phyloP scores from a whole-genome alignment of 2,888 invertebrate species.

The Heliconius aoede region DNA sequence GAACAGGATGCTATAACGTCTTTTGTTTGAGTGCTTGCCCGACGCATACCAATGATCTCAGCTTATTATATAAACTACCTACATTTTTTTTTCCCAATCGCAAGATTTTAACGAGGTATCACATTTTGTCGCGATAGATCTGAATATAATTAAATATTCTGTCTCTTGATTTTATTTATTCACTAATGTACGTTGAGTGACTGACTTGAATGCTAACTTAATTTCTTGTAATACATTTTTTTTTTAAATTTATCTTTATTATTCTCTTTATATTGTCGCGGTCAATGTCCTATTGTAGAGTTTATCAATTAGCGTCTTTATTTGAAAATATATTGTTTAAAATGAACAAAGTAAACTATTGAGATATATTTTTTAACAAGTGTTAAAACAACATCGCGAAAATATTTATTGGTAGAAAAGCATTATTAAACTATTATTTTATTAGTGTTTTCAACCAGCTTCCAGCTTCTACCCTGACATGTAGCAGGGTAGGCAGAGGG shows the following conservation, averaged over 20 bases:
- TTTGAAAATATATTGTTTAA: not conserved
- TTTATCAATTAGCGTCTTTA: not conserved
- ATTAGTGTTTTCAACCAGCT: no score
- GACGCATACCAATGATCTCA: slow-evolving; percentile 78
- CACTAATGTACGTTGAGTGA: slow-evolving; percentile 43
- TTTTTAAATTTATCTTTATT: slow-evolving; percentile 4
- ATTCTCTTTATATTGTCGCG: not conserved
- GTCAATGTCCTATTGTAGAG: not conserved
- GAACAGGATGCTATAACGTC: slow-evolving; percentile 82
- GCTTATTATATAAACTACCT: slow-evolving; percentile 54
- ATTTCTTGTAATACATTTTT: slow-evolving; percentile 35
- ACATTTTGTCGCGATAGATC: slow-evolving; percentile 43
- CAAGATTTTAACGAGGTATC: slow-evolving; percentile 44
- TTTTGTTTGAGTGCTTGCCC: slow-evolving; percentile 76
- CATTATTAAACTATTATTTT: no score
- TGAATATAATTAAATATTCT: slow-evolving; percentile 46
- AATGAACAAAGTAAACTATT: not conserved
- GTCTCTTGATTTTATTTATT: slow-evolving; percentile 44
- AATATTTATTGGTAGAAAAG: no score
- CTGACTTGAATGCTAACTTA: slow-evolving; percentile 38
- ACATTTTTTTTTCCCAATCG: slow-evolving; percentile 59
- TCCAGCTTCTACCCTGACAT: no score
- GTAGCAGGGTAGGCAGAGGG: no score
- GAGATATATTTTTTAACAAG: not conserved
- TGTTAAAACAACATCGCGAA: not conserved